Base-by-base conservation (phyloP, 2,113 vertebrate species). In the Ameiurus melas region DNA sequence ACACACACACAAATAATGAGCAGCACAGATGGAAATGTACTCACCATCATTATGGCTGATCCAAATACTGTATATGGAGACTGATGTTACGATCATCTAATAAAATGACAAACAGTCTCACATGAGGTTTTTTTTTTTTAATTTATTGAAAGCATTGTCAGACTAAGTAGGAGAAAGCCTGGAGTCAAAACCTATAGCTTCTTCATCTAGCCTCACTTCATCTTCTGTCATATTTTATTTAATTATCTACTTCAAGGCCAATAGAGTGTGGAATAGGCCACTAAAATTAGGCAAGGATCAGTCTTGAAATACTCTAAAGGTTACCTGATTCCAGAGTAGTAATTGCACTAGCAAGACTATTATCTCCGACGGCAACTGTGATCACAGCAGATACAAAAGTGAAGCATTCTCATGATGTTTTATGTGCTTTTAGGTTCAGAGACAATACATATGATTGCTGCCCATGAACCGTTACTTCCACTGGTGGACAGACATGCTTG, bases 221-320 rank as follows among this genome's bases (percentile, higher is more conserved):
- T 89, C 89, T 47, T 85, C 73, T 94, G 92, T 93, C 92, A 93
- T 89, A 89, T 81, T 88, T 93, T 91, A 92, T 91, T 92, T 93
- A 93, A 94, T 93, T 93, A 90, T 92, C 87, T 70, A 92, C 90
- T 94, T 92, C 91, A 93, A 91, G 91, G 90, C 90, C 90, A 91
- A 91, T 94, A 91, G 91, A 84, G 90, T 90, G 91, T 90, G 90
- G 89, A 87, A 90, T 89, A 92, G 90, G 90, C 78, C 90, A 93
- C 92, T 93, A 93, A 94, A 95, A 94, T 95, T 94, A 95, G 91
- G 92, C 57, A 86, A 90, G 84, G 87, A 71, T 94, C 95, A 96
- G 92, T 95, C 92, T 87, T 92, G 93, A 94, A 95, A 94, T 93
- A 86, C 91, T 89, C 91, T 94, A 95, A 95, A 96, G 94, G 94